Conservation (phyloP, 2,888 invertebrate genomes). For the Perithous albicinctus region DNA sequence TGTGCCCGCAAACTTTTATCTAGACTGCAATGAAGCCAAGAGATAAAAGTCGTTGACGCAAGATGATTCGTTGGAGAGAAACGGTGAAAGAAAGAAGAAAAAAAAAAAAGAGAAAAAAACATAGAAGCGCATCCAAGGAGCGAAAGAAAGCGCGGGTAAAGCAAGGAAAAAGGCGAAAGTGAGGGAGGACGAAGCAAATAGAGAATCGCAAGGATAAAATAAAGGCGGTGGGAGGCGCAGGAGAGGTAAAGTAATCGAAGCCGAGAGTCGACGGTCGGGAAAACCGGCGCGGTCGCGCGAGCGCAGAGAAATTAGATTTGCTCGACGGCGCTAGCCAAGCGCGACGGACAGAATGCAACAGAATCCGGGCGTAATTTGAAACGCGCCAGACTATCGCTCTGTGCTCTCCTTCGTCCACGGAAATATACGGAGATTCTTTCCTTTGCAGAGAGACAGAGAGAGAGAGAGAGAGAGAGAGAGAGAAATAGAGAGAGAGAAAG, state of each 20-base stretch:
- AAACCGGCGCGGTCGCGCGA: conserved; percentile 43
- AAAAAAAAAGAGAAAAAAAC: no score
- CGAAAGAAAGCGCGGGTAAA: conserved; percentile 13
- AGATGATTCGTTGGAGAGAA: background rate
- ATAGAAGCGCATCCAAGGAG: conserved; percentile 1
- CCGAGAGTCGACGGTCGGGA: conserved; percentile 17
- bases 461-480: no score
- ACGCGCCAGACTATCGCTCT: conserved; percentile 72
- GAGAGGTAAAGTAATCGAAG: conserved; percentile 27
- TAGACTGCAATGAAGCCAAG: conserved; percentile 1
- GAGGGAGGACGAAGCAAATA: conserved; percentile 38
- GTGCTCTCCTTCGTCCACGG: conserved; percentile 60
- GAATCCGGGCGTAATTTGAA: conserved; percentile 81
- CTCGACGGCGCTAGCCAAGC: conserved; percentile 80
- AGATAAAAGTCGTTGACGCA: background rate
- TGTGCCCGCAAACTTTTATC: background rate
- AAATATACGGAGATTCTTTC: conserved; percentile 79
- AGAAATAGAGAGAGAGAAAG: no score
- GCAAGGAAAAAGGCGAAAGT: conserved; percentile 30
- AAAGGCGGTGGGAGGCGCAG: conserved; percentile 20
- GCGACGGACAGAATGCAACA: conserved; percentile 82
- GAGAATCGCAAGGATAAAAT: conserved; percentile 50
- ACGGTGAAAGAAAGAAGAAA: background rate
- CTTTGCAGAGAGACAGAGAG: conserved; percentile 74
- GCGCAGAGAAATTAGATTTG: conserved; percentile 75